Base-by-base conservation (phyloP, 2,113 vertebrate genomes). In the Laticauda colubrina region DNA sequence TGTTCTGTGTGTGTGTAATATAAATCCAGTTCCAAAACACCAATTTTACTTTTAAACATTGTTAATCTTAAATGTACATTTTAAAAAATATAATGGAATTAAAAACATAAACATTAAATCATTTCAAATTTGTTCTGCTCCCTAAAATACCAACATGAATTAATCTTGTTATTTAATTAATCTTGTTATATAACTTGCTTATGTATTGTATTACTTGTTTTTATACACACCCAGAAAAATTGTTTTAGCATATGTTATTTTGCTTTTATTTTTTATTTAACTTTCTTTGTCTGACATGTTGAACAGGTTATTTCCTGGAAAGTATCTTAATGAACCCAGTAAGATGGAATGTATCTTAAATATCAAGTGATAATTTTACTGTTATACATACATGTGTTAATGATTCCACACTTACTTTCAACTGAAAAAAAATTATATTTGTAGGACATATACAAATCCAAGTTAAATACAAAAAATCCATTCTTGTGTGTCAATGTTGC, bases 401-500 rank as follows among this genome's bases (percentile, higher is more conserved):
- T 85, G 45, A 23, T 15, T 85, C 3, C 43, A 48, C 7, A 12
- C 7, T 64, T 90, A n/a, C 12, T 90, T 64, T 90, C 14, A 15
- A 90, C 29, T 69, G 29, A 90, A 64, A 48, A 90, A 51, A n/a
- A 69, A 75, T 90, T 75, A 5, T 53, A 75, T 90, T 90, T 10
- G n/a, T 34, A 14, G 0, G 87, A 39, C 3, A 29, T 56, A 11
- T 89, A 54, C 11, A 56, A 93, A 48, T 48, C 75, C 0, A 3
- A 88, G 29, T 24, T 85, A 54, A 93, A 59, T n/a, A 93, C 64
- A 90, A 93, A n/a, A 39, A 93, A 45, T 0, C 0, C 10, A 64
- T 26, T 0, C 20, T 15, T 0, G 12, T 26, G 21, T 53, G 51
- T 5, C 2, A 89, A 0, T 54, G 4, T 0, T 20, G 56, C 43